Evolutionary conservation across 2,113 vertebrate genomes (phyloP).

Genomic region (Camelus bactrianus): DNA sequence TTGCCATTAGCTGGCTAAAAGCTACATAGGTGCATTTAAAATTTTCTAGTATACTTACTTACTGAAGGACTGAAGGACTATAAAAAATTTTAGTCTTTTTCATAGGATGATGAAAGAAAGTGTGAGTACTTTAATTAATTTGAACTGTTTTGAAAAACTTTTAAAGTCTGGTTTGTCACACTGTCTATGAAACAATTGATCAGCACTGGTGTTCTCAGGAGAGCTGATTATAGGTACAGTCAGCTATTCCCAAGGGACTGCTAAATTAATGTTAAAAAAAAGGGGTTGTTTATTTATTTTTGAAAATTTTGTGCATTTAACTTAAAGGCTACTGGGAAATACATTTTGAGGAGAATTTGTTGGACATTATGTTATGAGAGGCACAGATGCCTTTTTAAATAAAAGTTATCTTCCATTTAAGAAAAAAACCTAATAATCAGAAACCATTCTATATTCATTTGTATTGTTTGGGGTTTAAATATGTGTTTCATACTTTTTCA

Average conservation of each 20-base stretch:
- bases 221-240: neutral
- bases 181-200: constrained; percentile 25
- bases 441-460: constrained; percentile 26
- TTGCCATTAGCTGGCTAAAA: constrained; percentile 19
- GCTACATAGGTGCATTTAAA: constrained; percentile 35
- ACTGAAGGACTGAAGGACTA: constrained; percentile 16
- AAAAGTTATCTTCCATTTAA: neutral
- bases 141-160: constrained; percentile 54
- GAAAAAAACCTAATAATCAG: neutral
- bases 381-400: constrained; percentile 49
- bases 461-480: constrained; percentile 47
- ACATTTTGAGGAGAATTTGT: constrained; percentile 46
- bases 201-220: constrained; percentile 28
- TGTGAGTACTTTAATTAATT: constrained; percentile 46
- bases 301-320: constrained; percentile 35
- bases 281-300: neutral
- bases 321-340: constrained; percentile 65
- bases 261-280: constrained; percentile 26
- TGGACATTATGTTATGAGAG: constrained; percentile 35
- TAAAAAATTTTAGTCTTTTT: constrained; percentile 59
- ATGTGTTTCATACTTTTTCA: constrained; percentile 33
- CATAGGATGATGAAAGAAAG: constrained; percentile 35
- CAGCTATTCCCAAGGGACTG: neutral
- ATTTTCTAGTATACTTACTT: constrained; percentile 13
- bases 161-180: constrained; percentile 54